These are phyloP conservation scores for Galeopterus variegatus DNA, from an alignment of 2,113 vertebrate species.

Conservation along the genomic window DNA sequence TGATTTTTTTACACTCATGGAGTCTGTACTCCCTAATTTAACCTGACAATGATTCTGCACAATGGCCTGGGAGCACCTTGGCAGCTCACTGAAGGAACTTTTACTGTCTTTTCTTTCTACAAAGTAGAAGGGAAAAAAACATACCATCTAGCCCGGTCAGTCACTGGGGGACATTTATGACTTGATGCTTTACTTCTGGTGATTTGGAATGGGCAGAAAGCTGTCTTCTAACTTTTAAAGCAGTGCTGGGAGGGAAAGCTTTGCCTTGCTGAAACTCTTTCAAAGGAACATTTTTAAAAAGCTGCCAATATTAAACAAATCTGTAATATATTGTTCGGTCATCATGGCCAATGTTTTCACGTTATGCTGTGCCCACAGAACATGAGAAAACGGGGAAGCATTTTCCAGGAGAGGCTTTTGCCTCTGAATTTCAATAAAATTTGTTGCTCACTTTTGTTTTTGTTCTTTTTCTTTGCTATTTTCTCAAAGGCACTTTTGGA, in stretches of 20 bases:
- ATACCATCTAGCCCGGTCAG: slow-evolving; percentile 79
- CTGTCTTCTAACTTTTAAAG: slow-evolving; percentile 87
- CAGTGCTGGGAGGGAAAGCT: slow-evolving; percentile 80
- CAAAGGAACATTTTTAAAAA: slow-evolving; percentile 78
- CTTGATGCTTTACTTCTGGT: slow-evolving; percentile 93
- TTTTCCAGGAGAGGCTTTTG: slow-evolving; percentile 70
- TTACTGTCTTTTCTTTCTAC: slow-evolving; percentile 92
- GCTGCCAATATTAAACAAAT: slow-evolving; percentile 85
- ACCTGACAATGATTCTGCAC: slow-evolving; percentile 99
- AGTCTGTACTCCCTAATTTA: slow-evolving; percentile 99
- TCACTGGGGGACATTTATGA: slow-evolving; percentile 84
- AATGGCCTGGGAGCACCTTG: slow-evolving; percentile 99
- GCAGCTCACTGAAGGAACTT: slow-evolving; percentile 97
- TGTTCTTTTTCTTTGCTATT: background rate
- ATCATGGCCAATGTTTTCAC: slow-evolving; percentile 81
- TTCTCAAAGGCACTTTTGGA: slow-evolving; percentile 40
- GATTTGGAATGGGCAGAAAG: slow-evolving; percentile 88
- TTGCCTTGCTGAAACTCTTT: slow-evolving; percentile 82
- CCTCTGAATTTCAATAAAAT: slow-evolving; percentile 67
- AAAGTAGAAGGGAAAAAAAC: slow-evolving; percentile 88
- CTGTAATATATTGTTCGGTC: slow-evolving; percentile 81
- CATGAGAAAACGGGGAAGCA: slow-evolving; percentile 48
- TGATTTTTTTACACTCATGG: slow-evolving; percentile 99
- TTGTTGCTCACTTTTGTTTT: background rate
- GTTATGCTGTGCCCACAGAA: slow-evolving; percentile 67